Percentiles rank a stretch among this genome's conserved stretches.
These are phyloP conservation scores for Tetheella fluctuosa DNA, from an alignment of 2,888 invertebrate genomes.

Conservation along the genomic window DNA sequence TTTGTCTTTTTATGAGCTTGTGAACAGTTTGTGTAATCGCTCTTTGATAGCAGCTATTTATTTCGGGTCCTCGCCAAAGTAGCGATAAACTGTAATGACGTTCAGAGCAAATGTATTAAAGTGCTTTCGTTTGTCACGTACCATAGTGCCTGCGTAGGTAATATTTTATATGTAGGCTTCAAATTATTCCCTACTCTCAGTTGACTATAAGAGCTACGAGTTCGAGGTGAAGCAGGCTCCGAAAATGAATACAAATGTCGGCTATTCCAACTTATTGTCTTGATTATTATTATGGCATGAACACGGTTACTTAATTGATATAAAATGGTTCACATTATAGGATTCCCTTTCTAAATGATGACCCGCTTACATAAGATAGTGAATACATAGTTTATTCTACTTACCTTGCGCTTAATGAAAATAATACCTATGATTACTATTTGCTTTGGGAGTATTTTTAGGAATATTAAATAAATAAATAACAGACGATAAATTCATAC, in stretches of 20 bases:
- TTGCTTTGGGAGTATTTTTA: no score
- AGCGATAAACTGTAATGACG: constrained; percentile 71
- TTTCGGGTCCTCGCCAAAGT: constrained; percentile 62
- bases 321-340: constrained; percentile 29
- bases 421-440: no score
- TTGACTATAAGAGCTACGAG: constrained; percentile 22
- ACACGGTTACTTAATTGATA: constrained; percentile 41
- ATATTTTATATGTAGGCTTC: constrained; percentile 22
- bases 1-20: constrained; percentile 72
- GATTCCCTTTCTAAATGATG: background rate
- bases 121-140: constrained; percentile 46
- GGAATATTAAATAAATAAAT: no score
- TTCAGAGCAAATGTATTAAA: constrained; percentile 59
- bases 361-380: background rate
- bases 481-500: no score
- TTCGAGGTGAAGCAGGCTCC: background rate
- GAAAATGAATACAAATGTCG: constrained; percentile 13
- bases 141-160: constrained; percentile 22
- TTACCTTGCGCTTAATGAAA: background rate
- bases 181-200: constrained; percentile 9
- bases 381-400: background rate
- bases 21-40: constrained; percentile 76
- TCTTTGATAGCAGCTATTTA: constrained; percentile 75
- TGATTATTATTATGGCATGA: constrained; percentile 18
- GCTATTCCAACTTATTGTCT: constrained; percentile 20